Evolutionary conservation across 2,113 vertebrate species (phyloP), one percentile per base, ranked within the genome.

Genomic region (Campylomormyrus tamandua): DNA sequence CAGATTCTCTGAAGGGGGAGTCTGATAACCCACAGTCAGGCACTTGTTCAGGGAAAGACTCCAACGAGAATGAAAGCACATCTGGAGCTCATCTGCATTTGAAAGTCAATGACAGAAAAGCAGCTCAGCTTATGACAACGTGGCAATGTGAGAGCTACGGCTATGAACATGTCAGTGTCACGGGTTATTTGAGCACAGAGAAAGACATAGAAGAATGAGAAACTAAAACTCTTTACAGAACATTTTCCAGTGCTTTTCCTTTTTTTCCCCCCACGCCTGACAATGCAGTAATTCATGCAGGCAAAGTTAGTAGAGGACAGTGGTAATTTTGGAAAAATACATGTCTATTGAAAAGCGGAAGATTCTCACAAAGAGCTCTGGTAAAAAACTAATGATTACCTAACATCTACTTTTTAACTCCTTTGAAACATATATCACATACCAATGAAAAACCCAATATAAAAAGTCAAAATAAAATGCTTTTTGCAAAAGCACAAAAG

Each of bases 21-120:
- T 42, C 83, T 35, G 39, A 3, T 31, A 45, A 62, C 83, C 87
- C 45, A 5, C 66, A 91, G 88, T 80, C 80, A 50, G 90, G 46
- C 91, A 92, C 91, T 91, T 92, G 90, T 90, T 93, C 53, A 90
- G 89, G 89, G 87, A 49, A 89, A 66, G 77, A 90, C 49, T 52
- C 27, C 70, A 90, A 53, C 58, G 83, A 46, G 45, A 87, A 45
- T 58, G 77, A 48, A 88, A 87, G 21, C 87, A 93, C 92, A 93
- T 92, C 91, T 93, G 93, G 89, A 89, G 46, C 90, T 83, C 35
- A 91, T 93, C 70, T 90, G 56, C 24, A 48, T 27, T 48, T 46
- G 39, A 53, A 24, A 83, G 66, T 45, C 66, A 80, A 9, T 53
- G 21, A 56, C 49, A 88, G n/a, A 21, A 31, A 90, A 46, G 48